Evolutionary conservation across 2,888 invertebrate species (phyloP).

Genomic region (Homarus gammarus): DNA sequence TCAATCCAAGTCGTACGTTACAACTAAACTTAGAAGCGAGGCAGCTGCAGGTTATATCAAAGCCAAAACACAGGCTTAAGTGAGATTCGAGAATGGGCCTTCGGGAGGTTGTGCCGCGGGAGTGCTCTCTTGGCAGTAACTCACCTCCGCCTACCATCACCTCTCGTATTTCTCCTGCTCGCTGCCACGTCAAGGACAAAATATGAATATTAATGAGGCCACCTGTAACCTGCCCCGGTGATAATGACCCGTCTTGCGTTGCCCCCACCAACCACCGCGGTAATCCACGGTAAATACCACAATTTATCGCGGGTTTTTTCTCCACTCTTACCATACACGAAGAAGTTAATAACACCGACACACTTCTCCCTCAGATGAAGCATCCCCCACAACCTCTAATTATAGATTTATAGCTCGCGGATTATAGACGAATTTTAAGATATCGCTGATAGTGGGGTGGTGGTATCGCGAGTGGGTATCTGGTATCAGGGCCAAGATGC

Average conservation of each 20-base stretch:
- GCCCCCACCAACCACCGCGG: not conserved
- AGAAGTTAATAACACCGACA: constrained; percentile 27
- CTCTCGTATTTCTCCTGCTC: constrained; percentile 23
- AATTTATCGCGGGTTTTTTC: constrained; percentile 24
- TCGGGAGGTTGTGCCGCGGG: not conserved
- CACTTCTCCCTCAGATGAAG: not conserved
- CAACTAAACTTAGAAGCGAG: no score
- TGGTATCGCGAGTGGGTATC: not conserved
- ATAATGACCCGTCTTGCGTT: not conserved
- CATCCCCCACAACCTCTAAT: constrained; percentile 33
- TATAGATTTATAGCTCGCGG: constrained; percentile 48
- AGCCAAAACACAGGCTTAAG: no score
- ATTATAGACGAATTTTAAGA: constrained; percentile 43
- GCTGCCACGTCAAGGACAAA: constrained; percentile 33
- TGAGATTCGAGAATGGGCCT: not conserved
- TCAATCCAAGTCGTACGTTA: no score
- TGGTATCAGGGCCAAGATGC: not conserved
- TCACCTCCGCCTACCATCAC: constrained; percentile 1
- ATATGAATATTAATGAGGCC: constrained; percentile 46
- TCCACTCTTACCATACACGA: constrained; percentile 11
- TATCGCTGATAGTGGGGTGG: constrained; percentile 33
- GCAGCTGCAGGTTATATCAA: no score
- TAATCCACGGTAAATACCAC: constrained; percentile 40
- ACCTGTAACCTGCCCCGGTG: constrained; percentile 22
- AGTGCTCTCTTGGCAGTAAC: no score